Evolutionary conservation across 2,888 invertebrate genomes (phyloP).

Genomic region (Pristionchus mayeri): DNA sequence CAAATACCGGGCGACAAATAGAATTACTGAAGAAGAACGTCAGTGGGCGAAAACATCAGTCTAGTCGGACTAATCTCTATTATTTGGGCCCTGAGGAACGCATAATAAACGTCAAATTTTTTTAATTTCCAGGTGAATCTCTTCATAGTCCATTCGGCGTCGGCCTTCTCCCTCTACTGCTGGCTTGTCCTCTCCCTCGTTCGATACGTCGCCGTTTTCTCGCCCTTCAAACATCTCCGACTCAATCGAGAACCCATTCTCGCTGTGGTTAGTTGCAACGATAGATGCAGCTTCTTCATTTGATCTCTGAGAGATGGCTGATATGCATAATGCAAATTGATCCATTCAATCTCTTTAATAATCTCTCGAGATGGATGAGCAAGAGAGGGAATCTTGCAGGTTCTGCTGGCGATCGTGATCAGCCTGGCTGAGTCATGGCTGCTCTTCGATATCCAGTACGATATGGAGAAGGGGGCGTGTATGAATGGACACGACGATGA

Average conservation of each 20-base stretch:
- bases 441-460: conserved; percentile 16
- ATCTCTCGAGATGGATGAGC: no score
- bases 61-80: no score
- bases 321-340: not conserved
- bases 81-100: no score
- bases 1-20: no score
- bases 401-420: conserved; percentile 2
- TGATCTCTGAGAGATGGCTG: no score
- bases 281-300: no score
- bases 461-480: not conserved
- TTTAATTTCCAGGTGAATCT: conserved; percentile 67
- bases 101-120: no score
- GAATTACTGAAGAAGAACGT: no score
- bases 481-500: conserved; percentile 26
- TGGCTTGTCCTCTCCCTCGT: conserved; percentile 72
- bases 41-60: no score
- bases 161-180: conserved; percentile 73
- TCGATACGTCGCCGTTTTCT: conserved; percentile 72
- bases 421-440: not conserved
- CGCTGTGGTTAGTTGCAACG: conserved; percentile 68
- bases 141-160: conserved; percentile 72
- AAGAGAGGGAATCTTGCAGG: no score
- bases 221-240: conserved; percentile 72
- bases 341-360: not conserved
- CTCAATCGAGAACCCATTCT: conserved; percentile 69